Evolutionary conservation across 2,113 vertebrate species (phyloP).

Genomic region (Siphamia tubifer): DNA sequence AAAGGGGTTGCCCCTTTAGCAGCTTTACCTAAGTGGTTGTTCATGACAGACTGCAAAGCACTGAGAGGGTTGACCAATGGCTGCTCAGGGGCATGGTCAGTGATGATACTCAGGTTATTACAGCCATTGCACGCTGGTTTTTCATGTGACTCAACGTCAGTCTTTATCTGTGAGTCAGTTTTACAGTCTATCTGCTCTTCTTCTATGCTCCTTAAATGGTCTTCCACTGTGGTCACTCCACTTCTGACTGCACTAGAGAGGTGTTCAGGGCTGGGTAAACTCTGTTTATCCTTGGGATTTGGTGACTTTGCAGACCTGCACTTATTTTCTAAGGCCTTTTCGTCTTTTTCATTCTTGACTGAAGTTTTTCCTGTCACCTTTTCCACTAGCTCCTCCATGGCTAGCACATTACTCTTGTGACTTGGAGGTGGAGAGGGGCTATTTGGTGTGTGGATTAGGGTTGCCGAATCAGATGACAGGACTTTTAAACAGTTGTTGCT

Average conservation of each 20-base stretch:
- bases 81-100: conserved; percentile 93
- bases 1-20: conserved; percentile 90
- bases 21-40: conserved; percentile 96
- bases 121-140: conserved; percentile 89
- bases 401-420: conserved; percentile 93
- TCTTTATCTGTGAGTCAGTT: conserved; percentile 81
- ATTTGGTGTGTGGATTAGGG: conserved; percentile 89
- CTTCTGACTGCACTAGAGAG: conserved; percentile 72
- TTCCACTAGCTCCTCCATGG: conserved; percentile 98
- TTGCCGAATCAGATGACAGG: conserved; percentile 82
- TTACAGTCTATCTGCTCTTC: conserved; percentile 81
- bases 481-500: conserved; percentile 82
- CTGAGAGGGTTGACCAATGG: conserved; percentile 95
- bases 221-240: conserved; percentile 45
- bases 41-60: conserved; percentile 98
- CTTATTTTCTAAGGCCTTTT: conserved; percentile 80
- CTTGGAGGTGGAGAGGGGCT: conserved; percentile 88
- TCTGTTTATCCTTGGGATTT: conserved; percentile 86
- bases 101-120: conserved; percentile 91
- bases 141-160: conserved; percentile 85
- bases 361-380: conserved; percentile 93
- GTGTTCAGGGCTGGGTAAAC: conserved; percentile 82
- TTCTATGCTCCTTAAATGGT: conserved; percentile 68
- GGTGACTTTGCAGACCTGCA: conserved; percentile 78
- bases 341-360: conserved; percentile 85